Evolutionary conservation across 1,140 invertebrate genomes (phyloP).

Genomic region (Eufriesea mexicana): DNA sequence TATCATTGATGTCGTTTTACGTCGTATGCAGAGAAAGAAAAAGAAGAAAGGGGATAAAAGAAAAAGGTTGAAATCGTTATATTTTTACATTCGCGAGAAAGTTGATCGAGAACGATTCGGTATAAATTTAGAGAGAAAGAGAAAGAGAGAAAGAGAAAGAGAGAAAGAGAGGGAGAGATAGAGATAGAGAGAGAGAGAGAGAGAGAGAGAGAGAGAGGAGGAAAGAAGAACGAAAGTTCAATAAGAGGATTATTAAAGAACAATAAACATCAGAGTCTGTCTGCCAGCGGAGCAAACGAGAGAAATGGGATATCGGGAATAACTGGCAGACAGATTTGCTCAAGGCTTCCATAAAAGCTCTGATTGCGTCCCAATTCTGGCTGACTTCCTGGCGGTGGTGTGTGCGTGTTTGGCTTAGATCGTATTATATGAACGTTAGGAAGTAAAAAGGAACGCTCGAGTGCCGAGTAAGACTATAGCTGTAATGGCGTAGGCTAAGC

Average conservation of each 20-base stretch:
- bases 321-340: slow-evolving; percentile 50
- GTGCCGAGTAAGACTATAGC: slow-evolving; percentile 47
- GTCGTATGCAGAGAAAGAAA: not conserved
- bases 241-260: slow-evolving; percentile 26
- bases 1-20: slow-evolving; percentile 1
- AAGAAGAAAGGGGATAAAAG: not conserved
- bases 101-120: slow-evolving; percentile 18
- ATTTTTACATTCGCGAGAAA: slow-evolving; percentile 39
- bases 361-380: slow-evolving; percentile 62
- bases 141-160: not conserved
- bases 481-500: slow-evolving; percentile 57
- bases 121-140: slow-evolving; percentile 1
- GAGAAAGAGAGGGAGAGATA: not conserved
- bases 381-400: slow-evolving; percentile 56
- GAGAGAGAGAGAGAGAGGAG: not conserved
- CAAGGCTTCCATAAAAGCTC: slow-evolving; percentile 63
- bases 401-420: slow-evolving; percentile 49
- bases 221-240: not conserved
- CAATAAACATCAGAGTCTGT: slow-evolving; percentile 48
- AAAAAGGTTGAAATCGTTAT: slow-evolving; percentile 19
- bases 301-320: not conserved
- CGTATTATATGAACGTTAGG: slow-evolving; percentile 53
- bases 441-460: slow-evolving; percentile 41
- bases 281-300: not conserved
- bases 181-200: not conserved